phyloP scores from a whole-genome alignment of 2,888 invertebrate species.

The Dasypolia templi region DNA sequence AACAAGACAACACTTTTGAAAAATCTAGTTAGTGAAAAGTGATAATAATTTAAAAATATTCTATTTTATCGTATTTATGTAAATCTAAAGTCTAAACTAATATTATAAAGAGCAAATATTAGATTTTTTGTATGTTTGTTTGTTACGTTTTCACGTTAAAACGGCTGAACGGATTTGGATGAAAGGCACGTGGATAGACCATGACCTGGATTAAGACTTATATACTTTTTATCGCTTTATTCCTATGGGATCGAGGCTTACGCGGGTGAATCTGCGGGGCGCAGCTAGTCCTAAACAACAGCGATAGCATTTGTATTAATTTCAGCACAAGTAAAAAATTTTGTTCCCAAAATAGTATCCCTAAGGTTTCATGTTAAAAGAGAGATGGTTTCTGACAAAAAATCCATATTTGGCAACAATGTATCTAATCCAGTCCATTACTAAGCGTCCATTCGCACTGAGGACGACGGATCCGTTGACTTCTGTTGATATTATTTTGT shows the following conservation, averaged over 20 bases:
- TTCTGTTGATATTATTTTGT: slow-evolving; percentile 23
- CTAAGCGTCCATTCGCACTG: slow-evolving; percentile 19
- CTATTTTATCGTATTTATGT: not conserved
- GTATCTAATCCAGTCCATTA: slow-evolving; percentile 36
- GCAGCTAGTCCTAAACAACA: not conserved
- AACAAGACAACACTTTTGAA: not conserved
- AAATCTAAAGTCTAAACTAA: too few relatives aligned
- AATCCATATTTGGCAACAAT: slow-evolving; percentile 15
- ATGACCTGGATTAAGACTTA: too few relatives aligned
- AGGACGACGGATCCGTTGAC: slow-evolving; percentile 9
- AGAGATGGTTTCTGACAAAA: slow-evolving; percentile 5
- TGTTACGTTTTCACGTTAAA: too few relatives aligned
- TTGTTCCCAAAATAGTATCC: not conserved
- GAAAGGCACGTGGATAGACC: too few relatives aligned
- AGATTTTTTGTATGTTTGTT: too few relatives aligned
- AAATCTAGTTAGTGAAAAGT: not conserved
- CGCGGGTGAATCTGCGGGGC: too few relatives aligned
- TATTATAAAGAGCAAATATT: too few relatives aligned
- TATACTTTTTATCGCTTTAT: too few relatives aligned
- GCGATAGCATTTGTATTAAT: not conserved
- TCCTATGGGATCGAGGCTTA: too few relatives aligned
- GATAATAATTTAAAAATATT: not conserved
- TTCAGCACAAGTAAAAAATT: not conserved
- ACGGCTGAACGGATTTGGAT: too few relatives aligned
- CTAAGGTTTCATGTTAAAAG: not conserved